Conservation (phyloP, 2,888 invertebrate genomes). For the Xestia sexstrigata region DNA sequence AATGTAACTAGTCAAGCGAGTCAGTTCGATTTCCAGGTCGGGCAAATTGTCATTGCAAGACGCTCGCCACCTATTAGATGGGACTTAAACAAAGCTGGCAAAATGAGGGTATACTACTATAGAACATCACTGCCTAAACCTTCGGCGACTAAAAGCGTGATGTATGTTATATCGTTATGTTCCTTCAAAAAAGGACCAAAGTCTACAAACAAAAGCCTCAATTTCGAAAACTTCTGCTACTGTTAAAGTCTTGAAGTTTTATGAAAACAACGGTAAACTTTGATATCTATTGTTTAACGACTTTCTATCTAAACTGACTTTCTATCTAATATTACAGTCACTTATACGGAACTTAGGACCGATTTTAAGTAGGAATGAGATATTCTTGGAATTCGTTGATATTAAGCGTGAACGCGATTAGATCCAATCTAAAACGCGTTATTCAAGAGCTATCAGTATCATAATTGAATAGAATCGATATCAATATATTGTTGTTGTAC, state of each 20-base stretch:
- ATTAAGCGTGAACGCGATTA: background rate
- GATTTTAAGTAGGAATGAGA: background rate
- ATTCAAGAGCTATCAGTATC: background rate
- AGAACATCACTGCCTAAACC: background rate
- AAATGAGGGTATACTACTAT: background rate
- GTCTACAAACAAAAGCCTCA: background rate
- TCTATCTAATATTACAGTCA: no score
- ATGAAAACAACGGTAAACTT: conserved; percentile 34
- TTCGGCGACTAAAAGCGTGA: background rate
- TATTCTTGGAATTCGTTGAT: background rate
- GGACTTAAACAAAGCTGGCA: background rate
- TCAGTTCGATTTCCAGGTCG: background rate
- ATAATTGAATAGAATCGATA: background rate
- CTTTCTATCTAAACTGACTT: background rate
- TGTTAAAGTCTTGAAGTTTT: conserved; percentile 20
- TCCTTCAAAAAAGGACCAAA: background rate
- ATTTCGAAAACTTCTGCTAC: conserved; percentile 1
- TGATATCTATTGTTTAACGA: conserved; percentile 19
- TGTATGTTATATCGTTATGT: background rate
- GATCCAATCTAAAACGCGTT: background rate
- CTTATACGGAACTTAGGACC: background rate
- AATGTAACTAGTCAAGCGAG: no score
- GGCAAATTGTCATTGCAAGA: background rate
- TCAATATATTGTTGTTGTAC: background rate
- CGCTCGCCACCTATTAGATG: background rate